Base-by-base conservation (phyloP, 2,113 vertebrate species). In the Morone saxatilis region DNA sequence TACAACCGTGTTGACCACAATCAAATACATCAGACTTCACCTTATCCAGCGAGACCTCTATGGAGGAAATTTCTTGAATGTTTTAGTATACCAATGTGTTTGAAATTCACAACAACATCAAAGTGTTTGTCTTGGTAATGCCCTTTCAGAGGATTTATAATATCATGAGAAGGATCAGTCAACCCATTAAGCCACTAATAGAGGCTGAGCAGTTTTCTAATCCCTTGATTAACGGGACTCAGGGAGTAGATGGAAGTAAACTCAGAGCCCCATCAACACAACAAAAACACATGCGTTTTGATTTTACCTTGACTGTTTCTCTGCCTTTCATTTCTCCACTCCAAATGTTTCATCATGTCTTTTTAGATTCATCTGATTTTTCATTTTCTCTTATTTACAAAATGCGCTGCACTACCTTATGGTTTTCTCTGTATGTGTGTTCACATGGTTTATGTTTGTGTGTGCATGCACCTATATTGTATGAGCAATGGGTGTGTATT, bases 181-280 rank as follows among this genome's bases (percentile, higher is more conserved):
- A 56, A 51, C 61, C 16, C 57, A 78, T 87, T 88, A 83, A 78
- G 31, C 19, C 36, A 43, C 79, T 86, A 86, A 90, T 72, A 48
- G 68, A 80, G 68, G 48, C 72, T 60, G 25, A 78, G 69, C 63
- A 72, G 68, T 78, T 89, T 84, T 67, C 67, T 67, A 91, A 85
- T 88, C 67, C 60, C 66, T 78, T 82, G 63, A 88, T 83, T 84
- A 86, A 67, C 47, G 6, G 47, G 5, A n/a, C 48, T 66, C 56
- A 51, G 60, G 20, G 50, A 82, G 60, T 51, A 80, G 62, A 65
- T 62, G 59, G 54, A 77, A 36, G 51, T 68, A 51, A 86, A 72
- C 48, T 70, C n/a, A 31, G 25, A 54, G 73, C 13, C n/a, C 22
- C 9, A 68, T 68, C 36, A 63, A 76, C 17, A 50, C n/a, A 63